Conservation (phyloP, 2,888 invertebrate species). For the Labia minor region DNA sequence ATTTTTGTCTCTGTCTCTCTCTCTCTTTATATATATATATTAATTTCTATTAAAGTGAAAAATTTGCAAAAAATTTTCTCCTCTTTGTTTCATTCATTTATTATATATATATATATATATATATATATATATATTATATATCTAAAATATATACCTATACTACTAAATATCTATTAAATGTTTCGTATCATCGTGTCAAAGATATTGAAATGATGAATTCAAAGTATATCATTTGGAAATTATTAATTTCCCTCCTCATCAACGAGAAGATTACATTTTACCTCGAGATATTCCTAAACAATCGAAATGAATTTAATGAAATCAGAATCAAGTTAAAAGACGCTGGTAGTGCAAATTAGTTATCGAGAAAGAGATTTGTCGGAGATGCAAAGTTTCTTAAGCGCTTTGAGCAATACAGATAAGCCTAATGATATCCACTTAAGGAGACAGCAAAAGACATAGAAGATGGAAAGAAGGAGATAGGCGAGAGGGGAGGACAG, state of each 20-base stretch:
- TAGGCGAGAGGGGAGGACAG: not conserved
- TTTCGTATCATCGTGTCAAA: no score
- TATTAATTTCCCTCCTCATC: not conserved
- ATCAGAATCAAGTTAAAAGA: constrained; percentile 5
- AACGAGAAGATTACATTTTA: not conserved
- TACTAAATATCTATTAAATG: no score
- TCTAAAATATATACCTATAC: no score
- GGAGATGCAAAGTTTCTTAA: constrained; percentile 2
- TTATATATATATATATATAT: no score
- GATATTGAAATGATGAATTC: no score
- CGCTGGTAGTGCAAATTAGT: constrained; percentile 13
- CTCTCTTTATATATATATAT: no score
- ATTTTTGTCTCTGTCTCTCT: no score
- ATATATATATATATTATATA: no score
- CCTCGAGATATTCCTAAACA: constrained; percentile 1
- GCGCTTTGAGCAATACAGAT: constrained; percentile 13
- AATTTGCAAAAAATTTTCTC: no score
- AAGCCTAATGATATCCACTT: constrained; percentile 13
- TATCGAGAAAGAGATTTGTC: constrained; percentile 8
- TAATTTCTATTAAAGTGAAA: no score
- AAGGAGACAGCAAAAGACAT: constrained; percentile 3
- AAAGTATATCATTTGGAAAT: not conserved
- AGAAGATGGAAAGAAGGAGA: constrained; percentile 1
- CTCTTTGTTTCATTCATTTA: no score
- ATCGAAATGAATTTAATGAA: constrained; percentile 7